Percentiles rank a stretch among this genome's conserved stretches.
phyloP scores from a whole-genome alignment of 1,140 invertebrate species.

The Drosophila tsacasi region DNA sequence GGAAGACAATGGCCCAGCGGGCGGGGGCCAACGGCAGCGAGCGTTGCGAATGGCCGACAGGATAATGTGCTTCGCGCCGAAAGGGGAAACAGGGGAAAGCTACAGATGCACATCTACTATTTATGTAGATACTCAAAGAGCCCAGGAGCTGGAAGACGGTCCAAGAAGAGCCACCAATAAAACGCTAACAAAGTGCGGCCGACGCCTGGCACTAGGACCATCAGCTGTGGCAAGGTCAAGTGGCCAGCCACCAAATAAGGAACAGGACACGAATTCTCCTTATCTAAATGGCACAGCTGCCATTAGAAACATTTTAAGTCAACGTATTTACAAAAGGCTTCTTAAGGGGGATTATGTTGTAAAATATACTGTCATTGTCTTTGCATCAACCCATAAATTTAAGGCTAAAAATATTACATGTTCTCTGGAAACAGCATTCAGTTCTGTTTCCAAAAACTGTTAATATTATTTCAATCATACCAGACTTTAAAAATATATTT shows the following conservation, averaged over 20 bases:
- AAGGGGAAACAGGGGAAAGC: constrained; percentile 14
- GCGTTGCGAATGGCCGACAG: constrained; percentile 58
- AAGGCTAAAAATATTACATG: not conserved
- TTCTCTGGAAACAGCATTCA: not conserved
- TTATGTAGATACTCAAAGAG: not conserved
- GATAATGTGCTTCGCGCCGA: constrained; percentile 51
- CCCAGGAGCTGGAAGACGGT: not conserved
- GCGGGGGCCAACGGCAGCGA: constrained; percentile 47
- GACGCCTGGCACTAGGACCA: constrained; percentile 26
- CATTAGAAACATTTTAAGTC: not conserved
- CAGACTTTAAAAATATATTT: not conserved
- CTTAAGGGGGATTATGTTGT: not conserved
- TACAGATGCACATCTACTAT: constrained; percentile 18
- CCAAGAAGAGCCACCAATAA: constrained; percentile 53
- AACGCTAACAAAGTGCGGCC: constrained; percentile 39
- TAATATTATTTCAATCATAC: too few species aligned
- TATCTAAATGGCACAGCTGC: constrained; percentile 16
- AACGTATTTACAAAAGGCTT: constrained; percentile 16
- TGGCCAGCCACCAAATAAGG: constrained; percentile 19
- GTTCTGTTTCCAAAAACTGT: too few species aligned
- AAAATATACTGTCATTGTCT: not conserved
- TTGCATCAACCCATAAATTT: not conserved
- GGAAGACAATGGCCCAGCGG: constrained; percentile 60
- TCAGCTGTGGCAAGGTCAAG: constrained; percentile 33
- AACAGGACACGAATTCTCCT: not conserved